Evolutionary conservation across 2,797 vertebrate genomes (phyloP).

Genomic region (Epinephelus awoara): DNA sequence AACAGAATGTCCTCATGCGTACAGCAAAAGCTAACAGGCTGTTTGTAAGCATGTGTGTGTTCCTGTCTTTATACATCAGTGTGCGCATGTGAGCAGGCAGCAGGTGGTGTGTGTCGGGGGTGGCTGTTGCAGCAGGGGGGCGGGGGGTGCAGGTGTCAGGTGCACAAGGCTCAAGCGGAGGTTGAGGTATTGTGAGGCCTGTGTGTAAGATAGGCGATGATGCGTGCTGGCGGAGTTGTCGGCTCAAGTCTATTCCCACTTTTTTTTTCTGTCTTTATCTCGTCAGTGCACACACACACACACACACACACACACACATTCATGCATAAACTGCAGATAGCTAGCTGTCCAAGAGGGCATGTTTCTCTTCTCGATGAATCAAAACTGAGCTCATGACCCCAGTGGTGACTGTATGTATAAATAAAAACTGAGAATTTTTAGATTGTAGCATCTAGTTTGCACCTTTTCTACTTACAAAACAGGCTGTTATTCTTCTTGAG

Average conservation of each 20-base stretch:
- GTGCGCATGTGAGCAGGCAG: slow-evolving; percentile 46
- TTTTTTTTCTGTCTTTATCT: slow-evolving; percentile 50
- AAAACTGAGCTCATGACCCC: slow-evolving; percentile 7
- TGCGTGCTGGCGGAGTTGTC: slow-evolving; percentile 52
- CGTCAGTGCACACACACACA: not conserved
- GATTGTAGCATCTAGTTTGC: slow-evolving; percentile 18
- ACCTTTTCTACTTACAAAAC: not conserved
- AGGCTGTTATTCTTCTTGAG: slow-evolving; percentile 31
- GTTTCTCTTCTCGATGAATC: slow-evolving; percentile 6
- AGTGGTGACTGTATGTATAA: slow-evolving; percentile 12
- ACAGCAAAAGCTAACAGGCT: not conserved
- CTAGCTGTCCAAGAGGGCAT: slow-evolving; percentile 15
- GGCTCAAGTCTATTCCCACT: slow-evolving; percentile 38
- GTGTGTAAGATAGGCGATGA: slow-evolving; percentile 51
- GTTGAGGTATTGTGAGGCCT: slow-evolving; percentile 46
- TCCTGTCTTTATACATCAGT: slow-evolving; percentile 40
- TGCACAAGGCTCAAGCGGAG: slow-evolving; percentile 43
- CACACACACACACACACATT: not conserved
- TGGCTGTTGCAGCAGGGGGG: not conserved
- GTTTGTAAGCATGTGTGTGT: not conserved
- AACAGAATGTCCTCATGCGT: slow-evolving; percentile 8
- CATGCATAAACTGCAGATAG: slow-evolving; percentile 8
- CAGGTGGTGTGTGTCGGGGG: slow-evolving; percentile 70
- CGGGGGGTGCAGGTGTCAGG: slow-evolving; percentile 50
- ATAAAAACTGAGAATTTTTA: slow-evolving; percentile 10